Percentiles rank a stretch among this genome's conserved stretches.
phyloP scores from a whole-genome alignment of 2,888 invertebrate species.

The Frankliniella intonsa region DNA sequence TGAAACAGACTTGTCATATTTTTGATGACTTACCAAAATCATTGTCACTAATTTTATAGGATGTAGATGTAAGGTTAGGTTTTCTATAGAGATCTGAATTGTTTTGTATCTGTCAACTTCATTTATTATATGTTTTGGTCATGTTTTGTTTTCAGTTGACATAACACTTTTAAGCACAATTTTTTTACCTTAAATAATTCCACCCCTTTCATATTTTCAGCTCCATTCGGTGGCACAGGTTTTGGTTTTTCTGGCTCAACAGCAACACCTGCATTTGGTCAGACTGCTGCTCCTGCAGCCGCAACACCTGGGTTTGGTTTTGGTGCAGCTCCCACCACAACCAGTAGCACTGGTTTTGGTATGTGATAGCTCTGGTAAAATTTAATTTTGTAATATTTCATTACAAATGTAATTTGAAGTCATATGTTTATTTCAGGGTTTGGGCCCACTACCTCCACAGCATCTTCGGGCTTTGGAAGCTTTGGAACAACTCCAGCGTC shows the following conservation, averaged over 20 bases:
- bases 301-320: conserved; percentile 45
- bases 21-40: not conserved
- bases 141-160: no score
- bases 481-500: conserved; percentile 53
- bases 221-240: conserved; percentile 36
- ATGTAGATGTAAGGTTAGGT: not conserved
- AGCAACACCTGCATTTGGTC: conserved; percentile 42
- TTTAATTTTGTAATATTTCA: conserved; percentile 46
- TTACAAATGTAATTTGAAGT: conserved; percentile 37
- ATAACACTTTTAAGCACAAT: not conserved
- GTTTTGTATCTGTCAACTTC: not conserved
- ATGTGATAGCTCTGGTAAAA: not conserved
- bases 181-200: not conserved
- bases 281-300: conserved; percentile 40
- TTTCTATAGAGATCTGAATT: not conserved
- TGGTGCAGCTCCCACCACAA: conserved; percentile 43
- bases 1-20: no score
- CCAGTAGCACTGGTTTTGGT: conserved; percentile 39
- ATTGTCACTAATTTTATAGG: not conserved
- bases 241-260: conserved; percentile 47
- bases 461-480: conserved; percentile 51
- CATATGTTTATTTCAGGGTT: conserved; percentile 37
- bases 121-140: not conserved
- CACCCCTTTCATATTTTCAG: not conserved
- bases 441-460: conserved; percentile 43